Evolutionary conservation across 2,797 vertebrate species (phyloP).

Genomic region (Avahi laniger): DNA sequence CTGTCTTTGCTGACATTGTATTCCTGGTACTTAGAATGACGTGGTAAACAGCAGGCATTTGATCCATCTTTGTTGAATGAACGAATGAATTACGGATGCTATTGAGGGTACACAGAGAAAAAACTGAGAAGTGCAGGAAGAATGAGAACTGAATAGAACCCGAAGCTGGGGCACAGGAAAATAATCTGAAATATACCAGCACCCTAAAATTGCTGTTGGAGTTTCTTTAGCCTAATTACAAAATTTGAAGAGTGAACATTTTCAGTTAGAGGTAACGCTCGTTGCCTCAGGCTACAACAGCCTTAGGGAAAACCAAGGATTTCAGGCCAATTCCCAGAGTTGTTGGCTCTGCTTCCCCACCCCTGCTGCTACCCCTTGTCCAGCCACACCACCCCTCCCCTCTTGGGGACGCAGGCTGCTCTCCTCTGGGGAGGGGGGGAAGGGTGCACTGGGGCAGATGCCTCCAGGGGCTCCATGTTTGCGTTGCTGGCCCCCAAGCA

Average conservation of each 20-base stretch:
- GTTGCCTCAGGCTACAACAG: neutral
- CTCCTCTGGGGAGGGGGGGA: neutral
- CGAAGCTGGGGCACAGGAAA: neutral
- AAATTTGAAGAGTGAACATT: neutral
- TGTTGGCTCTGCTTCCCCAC: neutral
- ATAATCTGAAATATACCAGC: neutral
- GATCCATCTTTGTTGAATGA: neutral
- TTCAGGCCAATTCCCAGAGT: neutral
- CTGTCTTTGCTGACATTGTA: neutral
- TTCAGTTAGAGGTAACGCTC: neutral
- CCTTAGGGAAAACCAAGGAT: neutral
- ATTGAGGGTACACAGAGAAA: neutral
- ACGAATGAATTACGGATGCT: neutral
- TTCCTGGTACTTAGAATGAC: neutral
- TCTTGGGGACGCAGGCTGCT: neutral
- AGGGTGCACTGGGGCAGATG: neutral
- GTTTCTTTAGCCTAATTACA: neutral
- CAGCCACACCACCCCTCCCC: neutral
- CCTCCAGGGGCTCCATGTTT: neutral
- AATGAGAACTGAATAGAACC: neutral
- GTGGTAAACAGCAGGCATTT: neutral
- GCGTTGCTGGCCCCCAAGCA: no score
- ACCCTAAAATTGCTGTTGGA: neutral
- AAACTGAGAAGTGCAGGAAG: neutral
- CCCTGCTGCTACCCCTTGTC: no score